A percentile compares a stretch with the other conserved stretches of the same genome.
phyloP scores from a whole-genome alignment of 2,797 vertebrate genomes.

The Protonibea diacanthus region DNA sequence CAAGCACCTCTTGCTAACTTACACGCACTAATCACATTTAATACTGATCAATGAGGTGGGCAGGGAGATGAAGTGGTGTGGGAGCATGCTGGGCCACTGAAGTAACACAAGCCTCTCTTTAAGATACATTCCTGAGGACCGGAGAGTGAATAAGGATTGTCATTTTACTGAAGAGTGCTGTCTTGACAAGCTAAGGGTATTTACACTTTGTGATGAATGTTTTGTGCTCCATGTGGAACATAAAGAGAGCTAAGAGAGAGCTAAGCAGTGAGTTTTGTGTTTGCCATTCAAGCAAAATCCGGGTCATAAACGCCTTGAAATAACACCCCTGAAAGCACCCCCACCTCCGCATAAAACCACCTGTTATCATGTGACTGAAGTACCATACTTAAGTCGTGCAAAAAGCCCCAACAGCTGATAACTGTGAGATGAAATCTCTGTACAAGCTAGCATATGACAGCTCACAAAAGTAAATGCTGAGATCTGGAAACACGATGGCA shows the following conservation, averaged over 20 bases:
- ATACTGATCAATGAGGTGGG: conserved; percentile 65
- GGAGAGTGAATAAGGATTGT: background rate
- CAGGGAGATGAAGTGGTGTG: conserved; percentile 42
- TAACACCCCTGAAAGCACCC: background rate
- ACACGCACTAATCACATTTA: conserved; percentile 74
- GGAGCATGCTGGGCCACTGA: conserved; percentile 1
- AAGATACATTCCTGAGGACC: conserved; percentile 30
- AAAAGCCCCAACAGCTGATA: background rate
- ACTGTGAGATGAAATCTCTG: background rate
- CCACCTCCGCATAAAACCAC: background rate
- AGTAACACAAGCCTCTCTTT: conserved; percentile 21
- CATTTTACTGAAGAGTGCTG: background rate
- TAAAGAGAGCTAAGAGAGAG: background rate
- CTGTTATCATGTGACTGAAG: background rate
- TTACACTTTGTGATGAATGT: conserved; percentile 29
- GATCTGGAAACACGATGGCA: background rate
- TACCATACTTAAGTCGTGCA: background rate
- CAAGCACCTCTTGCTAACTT: conserved; percentile 66
- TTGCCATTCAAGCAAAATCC: no score
- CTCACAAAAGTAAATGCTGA: background rate
- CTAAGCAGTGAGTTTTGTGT: no score
- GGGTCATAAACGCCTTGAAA: background rate
- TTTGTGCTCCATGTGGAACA: background rate
- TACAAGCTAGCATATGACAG: background rate
- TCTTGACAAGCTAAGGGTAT: background rate